These are phyloP conservation scores for Callocephalon fimbriatum DNA, from an alignment of 2,113 vertebrate genomes.

Conservation along the genomic window DNA sequence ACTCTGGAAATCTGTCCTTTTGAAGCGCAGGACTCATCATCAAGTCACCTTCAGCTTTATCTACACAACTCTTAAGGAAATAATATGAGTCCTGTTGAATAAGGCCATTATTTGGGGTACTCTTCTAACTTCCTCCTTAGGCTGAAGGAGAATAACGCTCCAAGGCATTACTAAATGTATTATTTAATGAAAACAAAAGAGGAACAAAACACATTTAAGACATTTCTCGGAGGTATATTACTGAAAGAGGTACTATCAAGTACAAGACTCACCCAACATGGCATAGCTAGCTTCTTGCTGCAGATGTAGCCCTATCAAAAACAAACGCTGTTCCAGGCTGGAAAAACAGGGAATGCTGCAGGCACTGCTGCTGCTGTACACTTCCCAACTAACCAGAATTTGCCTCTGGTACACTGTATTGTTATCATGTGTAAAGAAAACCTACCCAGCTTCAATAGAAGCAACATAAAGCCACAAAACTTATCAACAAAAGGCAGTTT, in stretches of 20 bases:
- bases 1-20: background rate
- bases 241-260: background rate
- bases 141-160: background rate
- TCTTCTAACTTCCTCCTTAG: background rate
- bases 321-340: background rate
- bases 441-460: background rate
- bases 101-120: background rate
- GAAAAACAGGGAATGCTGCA: background rate
- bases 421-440: background rate
- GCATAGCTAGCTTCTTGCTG: background rate
- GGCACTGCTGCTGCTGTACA: rapidly evolving
- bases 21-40: background rate
- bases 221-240: background rate
- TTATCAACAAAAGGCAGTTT: background rate
- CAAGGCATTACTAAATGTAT: background rate
- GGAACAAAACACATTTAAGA: background rate
- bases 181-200: background rate
- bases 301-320: background rate
- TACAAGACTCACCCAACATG: background rate
- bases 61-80: background rate
- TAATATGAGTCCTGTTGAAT: background rate
- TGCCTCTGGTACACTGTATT: background rate
- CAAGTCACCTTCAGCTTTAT: background rate
- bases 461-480: background rate
- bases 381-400: background rate